These are phyloP conservation scores for Saccostrea cuccullata DNA, from an alignment of 1,140 invertebrate species.

Conservation along the genomic window DNA sequence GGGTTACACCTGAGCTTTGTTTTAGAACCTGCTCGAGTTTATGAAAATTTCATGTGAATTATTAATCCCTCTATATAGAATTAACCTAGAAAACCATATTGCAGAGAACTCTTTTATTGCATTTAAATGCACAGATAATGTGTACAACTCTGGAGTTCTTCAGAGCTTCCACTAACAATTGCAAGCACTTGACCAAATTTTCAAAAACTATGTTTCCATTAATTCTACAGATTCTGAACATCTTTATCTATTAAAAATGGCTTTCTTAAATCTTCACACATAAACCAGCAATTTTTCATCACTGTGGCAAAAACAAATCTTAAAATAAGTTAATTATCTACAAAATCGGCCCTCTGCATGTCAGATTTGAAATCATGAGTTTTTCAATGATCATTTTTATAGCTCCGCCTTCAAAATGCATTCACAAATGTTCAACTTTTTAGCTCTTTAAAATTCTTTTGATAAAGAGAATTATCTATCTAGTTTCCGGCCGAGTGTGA, in stretches of 20 bases:
- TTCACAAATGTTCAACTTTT: conserved; percentile 34
- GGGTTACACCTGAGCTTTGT: background rate
- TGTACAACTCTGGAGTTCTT: background rate
- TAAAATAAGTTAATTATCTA: conserved; percentile 25
- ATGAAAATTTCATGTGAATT: background rate
- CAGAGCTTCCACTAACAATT: background rate
- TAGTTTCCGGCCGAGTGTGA: background rate
- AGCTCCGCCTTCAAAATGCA: conserved; percentile 8
- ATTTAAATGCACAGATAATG: background rate
- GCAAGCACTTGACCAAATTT: conserved; percentile 24
- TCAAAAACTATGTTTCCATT: conserved; percentile 3
- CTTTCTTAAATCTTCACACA: background rate
- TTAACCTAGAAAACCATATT: background rate
- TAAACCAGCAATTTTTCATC: background rate
- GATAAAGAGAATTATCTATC: conserved; percentile 17
- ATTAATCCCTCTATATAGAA: background rate
- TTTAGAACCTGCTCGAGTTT: background rate
- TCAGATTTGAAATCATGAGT: conserved; percentile 15
- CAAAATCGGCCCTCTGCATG: background rate
- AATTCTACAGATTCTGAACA: background rate
- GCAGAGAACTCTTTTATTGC: background rate
- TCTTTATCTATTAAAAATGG: background rate
- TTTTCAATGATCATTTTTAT: conserved; percentile 12
- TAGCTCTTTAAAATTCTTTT: conserved; percentile 33
- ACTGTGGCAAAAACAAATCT: background rate